Percentiles rank a stretch among this genome's conserved stretches.
These are phyloP conservation scores for Eupithecia subumbrata DNA, from an alignment of 2,888 invertebrate genomes.

Conservation along the genomic window DNA sequence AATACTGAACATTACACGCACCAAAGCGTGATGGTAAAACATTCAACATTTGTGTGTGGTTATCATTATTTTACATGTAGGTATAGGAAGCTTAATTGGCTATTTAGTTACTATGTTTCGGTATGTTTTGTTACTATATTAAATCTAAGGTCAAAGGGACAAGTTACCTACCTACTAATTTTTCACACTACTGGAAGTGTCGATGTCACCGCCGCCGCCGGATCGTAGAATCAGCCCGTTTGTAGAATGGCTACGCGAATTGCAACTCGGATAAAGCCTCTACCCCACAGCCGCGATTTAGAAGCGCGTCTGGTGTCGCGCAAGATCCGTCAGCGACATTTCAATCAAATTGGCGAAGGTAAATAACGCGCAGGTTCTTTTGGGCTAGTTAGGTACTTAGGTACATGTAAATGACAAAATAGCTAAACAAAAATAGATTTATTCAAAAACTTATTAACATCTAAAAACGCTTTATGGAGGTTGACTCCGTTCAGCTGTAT, in stretches of 20 bases:
- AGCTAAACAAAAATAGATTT: background rate
- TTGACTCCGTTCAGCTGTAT: background rate
- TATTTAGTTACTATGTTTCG: background rate
- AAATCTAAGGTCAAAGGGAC: background rate
- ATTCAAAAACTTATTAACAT: background rate
- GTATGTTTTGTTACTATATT: background rate
- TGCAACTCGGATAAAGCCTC: too few relatives aligned
- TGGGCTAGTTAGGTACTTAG: too few relatives aligned
- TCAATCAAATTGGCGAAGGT: too few relatives aligned
- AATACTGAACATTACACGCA: slow-evolving; percentile 1
- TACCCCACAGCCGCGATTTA: too few relatives aligned
- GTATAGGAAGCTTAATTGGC: background rate
- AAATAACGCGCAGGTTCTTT: too few relatives aligned
- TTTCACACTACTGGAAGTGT: background rate
- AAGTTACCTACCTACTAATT: background rate
- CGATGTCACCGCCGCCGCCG: too few relatives aligned
- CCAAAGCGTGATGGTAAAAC: background rate
- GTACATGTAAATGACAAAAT: background rate
- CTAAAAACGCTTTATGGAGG: background rate
- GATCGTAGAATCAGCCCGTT: too few relatives aligned
- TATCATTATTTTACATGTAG: background rate
- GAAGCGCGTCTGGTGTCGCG: too few relatives aligned
- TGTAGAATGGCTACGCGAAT: too few relatives aligned
- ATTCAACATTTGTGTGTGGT: background rate
- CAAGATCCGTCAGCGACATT: too few relatives aligned